These are phyloP conservation scores for Corvus cornix DNA, from an alignment of 2,113 vertebrate species.

Conservation along the genomic window DNA sequence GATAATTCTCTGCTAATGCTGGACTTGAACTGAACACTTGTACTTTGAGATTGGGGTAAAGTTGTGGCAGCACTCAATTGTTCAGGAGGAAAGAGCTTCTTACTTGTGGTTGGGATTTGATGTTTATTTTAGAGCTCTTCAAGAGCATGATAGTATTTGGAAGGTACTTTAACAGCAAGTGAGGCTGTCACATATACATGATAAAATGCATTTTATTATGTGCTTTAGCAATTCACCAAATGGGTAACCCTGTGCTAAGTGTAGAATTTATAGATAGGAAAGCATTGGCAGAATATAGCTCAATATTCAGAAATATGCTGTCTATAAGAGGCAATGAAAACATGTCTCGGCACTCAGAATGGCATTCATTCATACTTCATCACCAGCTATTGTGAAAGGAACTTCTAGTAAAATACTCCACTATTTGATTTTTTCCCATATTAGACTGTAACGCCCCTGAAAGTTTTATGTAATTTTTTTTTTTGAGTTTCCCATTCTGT, in stretches of 20 bases:
- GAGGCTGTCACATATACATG: constrained; percentile 50
- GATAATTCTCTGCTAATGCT: background rate
- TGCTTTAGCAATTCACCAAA: constrained; percentile 50
- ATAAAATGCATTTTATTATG: constrained; percentile 45
- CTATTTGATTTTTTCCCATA: background rate
- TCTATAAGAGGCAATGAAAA: constrained; percentile 44
- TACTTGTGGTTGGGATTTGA: background rate
- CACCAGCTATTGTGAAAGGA: constrained; percentile 4
- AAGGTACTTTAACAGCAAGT: constrained; percentile 41
- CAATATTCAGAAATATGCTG: constrained; percentile 14
- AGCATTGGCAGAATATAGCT: constrained; percentile 26
- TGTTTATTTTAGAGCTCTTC: constrained; percentile 56
- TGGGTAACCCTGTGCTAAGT: constrained; percentile 15
- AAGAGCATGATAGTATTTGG: background rate
- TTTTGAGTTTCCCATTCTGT: background rate
- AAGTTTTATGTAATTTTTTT: background rate
- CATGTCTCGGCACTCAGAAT: background rate
- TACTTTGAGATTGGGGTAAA: background rate
- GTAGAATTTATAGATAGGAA: constrained; percentile 34
- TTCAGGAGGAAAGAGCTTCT: background rate
- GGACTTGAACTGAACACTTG: background rate
- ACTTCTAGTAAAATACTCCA: background rate
- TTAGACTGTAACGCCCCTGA: background rate
- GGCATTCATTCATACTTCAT: constrained; percentile 18
- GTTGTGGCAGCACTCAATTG: background rate